Evolutionary conservation across 2,113 vertebrate genomes (phyloP).

Genomic region (Oryzias melastigma): DNA sequence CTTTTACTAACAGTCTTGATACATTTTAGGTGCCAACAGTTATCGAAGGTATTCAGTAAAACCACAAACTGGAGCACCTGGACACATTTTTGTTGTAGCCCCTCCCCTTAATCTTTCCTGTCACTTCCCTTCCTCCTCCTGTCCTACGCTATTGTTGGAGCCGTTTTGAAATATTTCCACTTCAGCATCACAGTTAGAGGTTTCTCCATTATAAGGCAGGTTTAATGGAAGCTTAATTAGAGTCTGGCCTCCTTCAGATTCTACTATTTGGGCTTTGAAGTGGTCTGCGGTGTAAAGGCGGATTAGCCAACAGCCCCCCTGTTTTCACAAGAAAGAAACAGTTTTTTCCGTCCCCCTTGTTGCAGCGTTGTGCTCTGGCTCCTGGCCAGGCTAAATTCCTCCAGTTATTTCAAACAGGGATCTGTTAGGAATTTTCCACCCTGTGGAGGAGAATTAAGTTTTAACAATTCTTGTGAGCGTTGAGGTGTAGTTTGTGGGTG

Average conservation of each 20-base stretch:
- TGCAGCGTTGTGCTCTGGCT: conserved; percentile 64
- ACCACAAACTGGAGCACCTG: neutral
- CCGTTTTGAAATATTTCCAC: conserved; percentile 72
- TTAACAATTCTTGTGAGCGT: conserved; percentile 60
- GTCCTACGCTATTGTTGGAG: conserved; percentile 46
- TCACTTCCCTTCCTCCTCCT: conserved; percentile 24
- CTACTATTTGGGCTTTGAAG: conserved; percentile 73
- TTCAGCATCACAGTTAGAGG: conserved; percentile 72
- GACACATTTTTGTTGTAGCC: conserved; percentile 11
- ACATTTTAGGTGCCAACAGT: neutral
- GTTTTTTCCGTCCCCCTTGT: conserved; percentile 69
- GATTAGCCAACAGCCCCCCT: conserved; percentile 71
- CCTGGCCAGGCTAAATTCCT: conserved; percentile 75
- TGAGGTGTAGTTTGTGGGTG: conserved; percentile 49
- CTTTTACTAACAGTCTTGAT: neutral
- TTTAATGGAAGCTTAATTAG: conserved; percentile 77
- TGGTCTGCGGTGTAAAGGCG: conserved; percentile 70
- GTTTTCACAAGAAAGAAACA: conserved; percentile 75
- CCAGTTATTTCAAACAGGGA: conserved; percentile 77
- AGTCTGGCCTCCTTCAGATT: conserved; percentile 71
- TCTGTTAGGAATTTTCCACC: conserved; percentile 79
- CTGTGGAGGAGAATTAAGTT: conserved; percentile 75
- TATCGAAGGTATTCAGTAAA: neutral
- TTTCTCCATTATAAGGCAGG: conserved; percentile 73
- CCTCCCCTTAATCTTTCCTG: conserved; percentile 4